phyloP scores from a whole-genome alignment of 2,888 invertebrate species.

The Syritta pipiens region DNA sequence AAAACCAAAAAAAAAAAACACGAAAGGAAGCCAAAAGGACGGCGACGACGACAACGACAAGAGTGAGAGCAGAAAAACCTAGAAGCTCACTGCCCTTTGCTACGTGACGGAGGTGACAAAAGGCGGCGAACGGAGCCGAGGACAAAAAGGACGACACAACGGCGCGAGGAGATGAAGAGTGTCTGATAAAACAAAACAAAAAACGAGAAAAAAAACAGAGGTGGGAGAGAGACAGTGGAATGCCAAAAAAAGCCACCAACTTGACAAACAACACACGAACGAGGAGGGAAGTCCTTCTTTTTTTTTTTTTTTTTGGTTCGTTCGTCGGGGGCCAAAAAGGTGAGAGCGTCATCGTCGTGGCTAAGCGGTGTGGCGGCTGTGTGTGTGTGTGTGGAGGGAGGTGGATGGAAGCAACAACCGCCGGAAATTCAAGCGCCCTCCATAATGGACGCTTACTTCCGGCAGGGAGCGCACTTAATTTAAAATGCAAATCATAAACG shows the following conservation, averaged over 20 bases:
- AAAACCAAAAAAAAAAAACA: background rate
- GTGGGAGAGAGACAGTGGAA: constrained; percentile 1
- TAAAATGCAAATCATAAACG: constrained; percentile 69
- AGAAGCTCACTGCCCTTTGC: constrained; percentile 65
- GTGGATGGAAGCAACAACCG: constrained; percentile 25
- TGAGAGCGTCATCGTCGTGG: background rate
- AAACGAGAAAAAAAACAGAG: background rate
- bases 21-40: background rate
- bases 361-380: constrained; percentile 2
- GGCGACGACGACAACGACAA: background rate
- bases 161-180: constrained; percentile 4
- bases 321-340: constrained; percentile 1
- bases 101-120: constrained; percentile 64
- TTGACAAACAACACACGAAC: constrained; percentile 69
- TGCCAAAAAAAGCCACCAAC: constrained; percentile 47
- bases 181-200: constrained; percentile 4
- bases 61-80: background rate
- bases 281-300: constrained; percentile 11
- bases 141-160: constrained; percentile 21
- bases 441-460: constrained; percentile 67
- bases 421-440: constrained; percentile 66
- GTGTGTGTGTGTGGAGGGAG: constrained; percentile 1
- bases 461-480: constrained; percentile 64
- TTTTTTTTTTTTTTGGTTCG: background rate
- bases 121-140: constrained; percentile 23